Percentiles rank a stretch among this genome's conserved stretches.
Evolutionary conservation across 2,888 invertebrate species (phyloP).

Genomic region (Melanostoma mellinum): DNA sequence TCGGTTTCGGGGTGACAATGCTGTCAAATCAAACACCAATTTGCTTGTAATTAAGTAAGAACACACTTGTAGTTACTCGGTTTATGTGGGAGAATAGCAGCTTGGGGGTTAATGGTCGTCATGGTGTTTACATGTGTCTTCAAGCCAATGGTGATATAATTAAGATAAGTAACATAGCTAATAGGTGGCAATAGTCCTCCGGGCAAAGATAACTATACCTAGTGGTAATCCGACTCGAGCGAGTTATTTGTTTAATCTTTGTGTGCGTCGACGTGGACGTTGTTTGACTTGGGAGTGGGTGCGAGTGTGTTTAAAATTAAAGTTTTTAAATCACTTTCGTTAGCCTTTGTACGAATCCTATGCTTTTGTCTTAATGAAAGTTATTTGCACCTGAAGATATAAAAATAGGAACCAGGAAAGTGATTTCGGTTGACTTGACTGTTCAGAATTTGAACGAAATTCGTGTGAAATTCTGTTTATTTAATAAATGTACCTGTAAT

Average conservation of each 20-base stretch:
- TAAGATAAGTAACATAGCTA: slow-evolving; percentile 65
- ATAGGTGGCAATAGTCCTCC: slow-evolving; percentile 61
- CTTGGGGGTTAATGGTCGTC: slow-evolving; percentile 54
- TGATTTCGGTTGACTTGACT: too few species aligned
- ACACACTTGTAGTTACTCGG: slow-evolving; percentile 39
- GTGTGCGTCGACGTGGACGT: too few species aligned
- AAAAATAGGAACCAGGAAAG: too few species aligned
- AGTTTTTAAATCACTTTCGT: too few species aligned
- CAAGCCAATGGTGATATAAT: slow-evolving; percentile 58
- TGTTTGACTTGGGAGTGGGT: too few species aligned
- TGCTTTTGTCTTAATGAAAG: too few species aligned
- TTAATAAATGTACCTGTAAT: too few species aligned
- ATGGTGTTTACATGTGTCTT: slow-evolving; percentile 57
- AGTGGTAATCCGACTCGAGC: slow-evolving; percentile 26
- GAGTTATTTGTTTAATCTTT: background rate
- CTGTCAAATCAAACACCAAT: slow-evolving; percentile 67
- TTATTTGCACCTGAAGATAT: too few species aligned
- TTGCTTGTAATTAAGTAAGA: slow-evolving; percentile 64
- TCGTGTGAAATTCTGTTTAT: too few species aligned
- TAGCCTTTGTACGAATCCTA: too few species aligned
- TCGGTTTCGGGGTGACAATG: slow-evolving; percentile 39
- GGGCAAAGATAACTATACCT: slow-evolving; percentile 42
- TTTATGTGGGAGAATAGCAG: slow-evolving; percentile 49
- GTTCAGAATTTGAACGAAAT: too few species aligned
- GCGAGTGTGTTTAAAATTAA: too few species aligned